phyloP scores from a whole-genome alignment of 2,888 invertebrate genomes.

The Sminthurides aquaticus region DNA sequence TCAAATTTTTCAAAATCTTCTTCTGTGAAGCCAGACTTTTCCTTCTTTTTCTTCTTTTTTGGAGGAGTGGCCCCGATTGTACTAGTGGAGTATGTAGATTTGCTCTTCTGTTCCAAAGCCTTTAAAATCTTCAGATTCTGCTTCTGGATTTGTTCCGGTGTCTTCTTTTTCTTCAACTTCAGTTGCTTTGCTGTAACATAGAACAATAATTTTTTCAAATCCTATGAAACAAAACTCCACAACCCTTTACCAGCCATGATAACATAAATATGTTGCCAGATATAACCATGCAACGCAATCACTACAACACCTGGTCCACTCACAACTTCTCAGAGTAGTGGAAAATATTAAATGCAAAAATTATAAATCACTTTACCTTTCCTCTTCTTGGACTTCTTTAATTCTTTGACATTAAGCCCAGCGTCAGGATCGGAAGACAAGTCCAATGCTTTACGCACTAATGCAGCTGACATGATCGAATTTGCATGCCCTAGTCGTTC shows the following conservation, averaged over 20 bases:
- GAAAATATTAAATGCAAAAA: not conserved
- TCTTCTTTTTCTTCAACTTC: conserved; percentile 22
- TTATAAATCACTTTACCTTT: conserved; percentile 13
- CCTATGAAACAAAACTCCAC: too few species aligned
- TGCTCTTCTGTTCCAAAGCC: conserved; percentile 25
- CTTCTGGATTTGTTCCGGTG: conserved; percentile 27
- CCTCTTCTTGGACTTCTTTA: conserved; percentile 25
- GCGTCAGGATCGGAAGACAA: conserved; percentile 24
- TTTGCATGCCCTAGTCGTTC: too few species aligned
- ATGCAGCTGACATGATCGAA: conserved; percentile 42
- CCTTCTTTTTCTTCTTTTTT: conserved; percentile 48
- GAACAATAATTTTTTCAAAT: too few species aligned
- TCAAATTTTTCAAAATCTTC: conserved; percentile 63
- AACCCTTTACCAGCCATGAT: too few species aligned
- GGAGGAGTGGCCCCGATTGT: conserved; percentile 5
- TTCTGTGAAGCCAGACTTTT: conserved; percentile 61
- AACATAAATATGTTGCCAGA: too few species aligned
- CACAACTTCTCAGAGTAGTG: too few species aligned
- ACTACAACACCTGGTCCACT: too few species aligned
- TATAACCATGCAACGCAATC: too few species aligned
- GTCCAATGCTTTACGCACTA: conserved; percentile 40
- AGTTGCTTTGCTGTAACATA: conserved; percentile 6
- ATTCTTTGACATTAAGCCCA: conserved; percentile 17
- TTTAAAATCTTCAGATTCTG: conserved; percentile 34
- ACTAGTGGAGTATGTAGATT: not conserved